phyloP scores from a whole-genome alignment of 2,888 invertebrate species.

The Biston stratarius region DNA sequence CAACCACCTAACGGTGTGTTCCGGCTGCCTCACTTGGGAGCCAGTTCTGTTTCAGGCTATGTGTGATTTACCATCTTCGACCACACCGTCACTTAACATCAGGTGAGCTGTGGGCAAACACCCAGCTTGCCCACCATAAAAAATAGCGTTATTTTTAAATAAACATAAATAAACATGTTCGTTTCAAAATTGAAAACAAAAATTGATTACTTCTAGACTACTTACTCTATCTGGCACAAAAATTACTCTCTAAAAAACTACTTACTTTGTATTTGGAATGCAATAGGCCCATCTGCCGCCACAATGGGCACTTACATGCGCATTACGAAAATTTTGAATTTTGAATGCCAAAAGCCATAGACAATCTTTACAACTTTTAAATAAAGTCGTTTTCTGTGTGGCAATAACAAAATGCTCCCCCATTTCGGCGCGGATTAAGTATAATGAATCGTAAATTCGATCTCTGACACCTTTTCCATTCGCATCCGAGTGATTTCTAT shows the following conservation, averaged over 20 bases:
- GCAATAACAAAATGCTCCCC: slow-evolving; percentile 56
- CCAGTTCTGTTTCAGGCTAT: no score
- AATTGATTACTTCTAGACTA: neutral
- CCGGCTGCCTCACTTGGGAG: no score
- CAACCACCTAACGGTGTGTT: no score
- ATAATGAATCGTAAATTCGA: slow-evolving; percentile 87
- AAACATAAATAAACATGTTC: no score
- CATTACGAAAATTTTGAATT: slow-evolving; percentile 78
- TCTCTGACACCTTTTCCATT: slow-evolving; percentile 87
- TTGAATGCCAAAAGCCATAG: slow-evolving; percentile 53
- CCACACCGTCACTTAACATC: no score
- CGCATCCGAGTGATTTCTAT: slow-evolving; percentile 80
- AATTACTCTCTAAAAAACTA: slow-evolving; percentile 45
- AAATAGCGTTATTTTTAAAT: no score
- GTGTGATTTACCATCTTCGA: no score
- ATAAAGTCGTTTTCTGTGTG: slow-evolving; percentile 48
- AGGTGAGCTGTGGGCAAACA: no score
- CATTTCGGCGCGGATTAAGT: slow-evolving; percentile 81
- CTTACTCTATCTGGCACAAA: slow-evolving; percentile 44
- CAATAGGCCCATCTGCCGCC: slow-evolving; percentile 80
- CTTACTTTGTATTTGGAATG: slow-evolving; percentile 63
- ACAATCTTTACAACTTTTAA: slow-evolving; percentile 9
- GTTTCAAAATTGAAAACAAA: neutral
- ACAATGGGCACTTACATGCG: slow-evolving; percentile 83
- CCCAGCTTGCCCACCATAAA: no score